Base-by-base conservation (phyloP, 2,113 vertebrate species). In the Chlorocebus sabaeus region DNA sequence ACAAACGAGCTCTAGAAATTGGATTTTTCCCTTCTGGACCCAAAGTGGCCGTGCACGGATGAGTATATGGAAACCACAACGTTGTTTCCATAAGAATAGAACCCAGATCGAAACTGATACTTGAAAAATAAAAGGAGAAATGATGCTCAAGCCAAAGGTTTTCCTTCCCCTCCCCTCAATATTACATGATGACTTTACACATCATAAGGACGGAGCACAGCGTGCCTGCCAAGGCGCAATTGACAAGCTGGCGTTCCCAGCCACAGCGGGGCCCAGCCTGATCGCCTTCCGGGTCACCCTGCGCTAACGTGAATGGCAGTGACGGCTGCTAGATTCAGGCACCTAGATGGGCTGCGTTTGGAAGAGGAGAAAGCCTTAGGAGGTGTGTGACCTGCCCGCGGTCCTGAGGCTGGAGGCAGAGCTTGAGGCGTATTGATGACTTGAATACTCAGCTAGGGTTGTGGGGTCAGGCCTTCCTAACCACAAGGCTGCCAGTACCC, bases 171-270 rank as follows among this genome's bases (percentile, higher is more conserved):
- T 32, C 50, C 43, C 90, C 72, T 48, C 0, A n/a, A 23, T 8
- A 20, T 4, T 1, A 16, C 83, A 35, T 27, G 1, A 20, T 0
- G 18, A 48, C 18, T 64, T 78, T 23, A 6, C 16, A 10, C 4
- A 5, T 1, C 0, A 3, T 8, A 2, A 22, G 57, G 48, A 4
- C 0, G 0, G 76, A 14, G 70, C 61, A 2, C 61, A 6, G 61
- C 11, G 38, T 20, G 40, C 76, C 61, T 43, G 3, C 73, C 1
- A 22, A 90, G 68, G 86, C 35, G 97, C 98, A 97, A 97, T 97
- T 98, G 97, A 98, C 92, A 80, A 97, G 97, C 97, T 97, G 98
- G 98, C 98, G 97, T 98, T 95, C 95, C 97, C 93, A 95, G 98
- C 98, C 96, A 98, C 97, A 94, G 97, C 97, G 85, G 96, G 97